Base-by-base conservation (phyloP, 2,888 invertebrate species). In the Dusona sp. region DNA sequence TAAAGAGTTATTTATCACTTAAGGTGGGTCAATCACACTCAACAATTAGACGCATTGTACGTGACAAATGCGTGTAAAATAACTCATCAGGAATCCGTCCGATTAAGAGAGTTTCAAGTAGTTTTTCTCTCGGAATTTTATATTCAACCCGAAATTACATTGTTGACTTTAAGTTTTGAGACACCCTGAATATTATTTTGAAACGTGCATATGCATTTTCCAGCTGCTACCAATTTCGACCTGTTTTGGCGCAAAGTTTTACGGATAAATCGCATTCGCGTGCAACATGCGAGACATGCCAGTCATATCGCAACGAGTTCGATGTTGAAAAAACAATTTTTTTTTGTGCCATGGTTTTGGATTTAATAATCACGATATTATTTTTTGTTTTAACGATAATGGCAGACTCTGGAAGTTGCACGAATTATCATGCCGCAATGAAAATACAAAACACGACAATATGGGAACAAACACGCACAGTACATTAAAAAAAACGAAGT, bases 271-370 rank as follows among this genome's bases (percentile, higher is more conserved):
- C 48, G 86, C 85, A 79, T 86, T 77, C 85, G 87, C 88, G 85
- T 81, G 87, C 87, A 87, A 54, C 89, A 88, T 89, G 89, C 89
- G 80, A n/a, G n/a, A 88, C 85, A 86, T 81, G 88, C 86, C 79
- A 84, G 38, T 84, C 85, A 80, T 83, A 87, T 72, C 81, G 88
- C 87, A 86, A 86, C 78, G 70, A 83, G 51, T 79, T 84, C 74
- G 42, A 84, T 81, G 73, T 78, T 84, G 22, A 25, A 86, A 70
- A 70, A 51, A 25, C 19, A 61, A 70, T 38, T 54, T 48, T 73
- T 25, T 36, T 25, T 57, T 22, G 25, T 38, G n/a, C 22, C 38
- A 19, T 64, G 22, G 51, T n/a, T 16, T 45, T 77, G 19, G n/a
- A 22, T 57, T 65, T 29, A 64, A 68, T 82, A 72, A 16, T 51